Percentiles rank a stretch among this genome's conserved stretches.
phyloP scores from a whole-genome alignment of 2,113 vertebrate species.

The Cinclus mexicanus region DNA sequence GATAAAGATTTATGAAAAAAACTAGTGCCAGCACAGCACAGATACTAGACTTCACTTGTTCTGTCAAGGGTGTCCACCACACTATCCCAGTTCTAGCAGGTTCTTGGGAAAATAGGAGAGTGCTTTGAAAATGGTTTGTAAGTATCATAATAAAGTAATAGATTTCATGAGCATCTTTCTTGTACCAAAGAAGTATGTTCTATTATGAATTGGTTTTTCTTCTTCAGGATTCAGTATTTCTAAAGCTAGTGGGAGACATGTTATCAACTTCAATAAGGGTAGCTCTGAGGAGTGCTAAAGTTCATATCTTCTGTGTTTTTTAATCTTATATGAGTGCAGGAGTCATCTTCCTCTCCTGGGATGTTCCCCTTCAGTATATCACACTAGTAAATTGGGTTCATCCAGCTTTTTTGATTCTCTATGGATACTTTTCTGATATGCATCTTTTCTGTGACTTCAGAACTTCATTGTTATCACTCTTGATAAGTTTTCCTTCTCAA shows the following conservation, averaged over 20 bases:
- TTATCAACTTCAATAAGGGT: neutral
- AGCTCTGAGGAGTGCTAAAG: neutral
- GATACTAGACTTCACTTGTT: neutral
- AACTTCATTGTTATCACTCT: neutral
- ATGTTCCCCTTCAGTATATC: neutral
- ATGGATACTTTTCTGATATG: neutral
- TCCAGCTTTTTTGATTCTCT: neutral
- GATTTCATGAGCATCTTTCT: neutral
- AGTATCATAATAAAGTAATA: neutral
- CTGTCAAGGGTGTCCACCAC: neutral
- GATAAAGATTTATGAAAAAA: neutral
- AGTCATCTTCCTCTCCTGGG: neutral
- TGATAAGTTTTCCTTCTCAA: neutral
- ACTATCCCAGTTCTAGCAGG: neutral
- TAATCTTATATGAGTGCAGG: neutral
- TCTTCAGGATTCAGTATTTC: neutral
- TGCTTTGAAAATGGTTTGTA: neutral
- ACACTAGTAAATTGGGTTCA: neutral
- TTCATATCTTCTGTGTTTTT: neutral
- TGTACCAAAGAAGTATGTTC: neutral
- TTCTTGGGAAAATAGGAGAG: neutral
- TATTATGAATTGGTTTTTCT: neutral
- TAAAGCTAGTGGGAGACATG: neutral
- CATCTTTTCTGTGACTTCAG: neutral
- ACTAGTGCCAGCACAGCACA: neutral